These are phyloP conservation scores for Petroica traversi DNA, from an alignment of 2,113 vertebrate genomes.

Conservation along the genomic window DNA sequence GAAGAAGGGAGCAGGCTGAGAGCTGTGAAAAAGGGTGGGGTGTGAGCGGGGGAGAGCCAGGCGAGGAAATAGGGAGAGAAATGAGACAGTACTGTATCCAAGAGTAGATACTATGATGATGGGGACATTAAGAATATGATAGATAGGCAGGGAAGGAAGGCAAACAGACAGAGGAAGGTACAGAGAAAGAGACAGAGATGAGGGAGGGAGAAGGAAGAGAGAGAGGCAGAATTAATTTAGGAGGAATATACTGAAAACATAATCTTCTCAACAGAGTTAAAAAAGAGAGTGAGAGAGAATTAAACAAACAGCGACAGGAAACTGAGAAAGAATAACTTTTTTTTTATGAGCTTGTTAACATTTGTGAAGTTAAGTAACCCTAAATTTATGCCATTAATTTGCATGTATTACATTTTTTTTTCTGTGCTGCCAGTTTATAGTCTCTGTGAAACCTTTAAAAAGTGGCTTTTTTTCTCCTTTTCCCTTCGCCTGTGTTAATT, in stretches of 20 bases:
- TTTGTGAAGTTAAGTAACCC: conserved; percentile 74
- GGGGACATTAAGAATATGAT: conserved; percentile 22
- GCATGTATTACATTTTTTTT: conserved; percentile 60
- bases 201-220: neutral
- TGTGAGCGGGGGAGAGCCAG: neutral
- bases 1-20: neutral
- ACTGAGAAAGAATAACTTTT: conserved; percentile 65
- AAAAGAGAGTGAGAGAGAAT: conserved; percentile 22
- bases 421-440: conserved; percentile 34
- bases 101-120: neutral
- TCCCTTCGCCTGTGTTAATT: conserved; percentile 67
- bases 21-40: neutral
- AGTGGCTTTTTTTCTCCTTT: conserved; percentile 50
- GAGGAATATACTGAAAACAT: conserved; percentile 52
- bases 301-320: conserved; percentile 51
- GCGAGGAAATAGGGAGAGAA: neutral
- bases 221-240: conserved; percentile 57
- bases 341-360: conserved; percentile 75
- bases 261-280: conserved; percentile 42
- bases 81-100: neutral
- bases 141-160: conserved; percentile 18
- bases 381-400: conserved; percentile 72
- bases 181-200: neutral
- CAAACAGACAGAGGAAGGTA: conserved; percentile 11
- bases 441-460: conserved; percentile 64